Evolutionary conservation across 2,797 vertebrate species (phyloP), one percentile per base, ranked within the genome.

Genomic region (Thalassophryne amazonica): DNA sequence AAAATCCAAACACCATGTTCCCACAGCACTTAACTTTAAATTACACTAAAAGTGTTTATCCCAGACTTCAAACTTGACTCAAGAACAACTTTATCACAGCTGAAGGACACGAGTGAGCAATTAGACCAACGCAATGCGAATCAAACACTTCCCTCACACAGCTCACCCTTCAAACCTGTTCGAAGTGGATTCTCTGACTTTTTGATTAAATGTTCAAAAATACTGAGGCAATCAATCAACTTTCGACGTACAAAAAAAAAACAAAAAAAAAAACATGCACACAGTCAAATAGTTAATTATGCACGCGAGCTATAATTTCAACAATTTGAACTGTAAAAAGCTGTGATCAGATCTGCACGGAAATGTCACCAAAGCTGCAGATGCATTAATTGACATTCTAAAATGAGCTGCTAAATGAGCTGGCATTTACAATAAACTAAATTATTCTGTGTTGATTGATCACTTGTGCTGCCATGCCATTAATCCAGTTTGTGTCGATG

Each of bases 1-100:
- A 89, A 69, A 78, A 52, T 36, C 56, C 56, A 50, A 75, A 78
- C 68, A 60, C 18, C 64, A 73, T 51, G 71, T 62, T 76, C 76
- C 60, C 57, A 17, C 30, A 52, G 65, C 43, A 15, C 52, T 18
- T 24, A 31, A 38, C 57, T 69, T 77, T 65, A 37, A 82, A 77
- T 76, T 41, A 66, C 41, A 42, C 48, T n/a, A 7, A 57, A 51
- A 61, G 47, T 72, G 71, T 86, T 80, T 74, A 69, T 69, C 25
- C 42, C 64, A 59, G 22, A n/a, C 57, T 50, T 73, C 38, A 52
- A 38, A 43, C 17, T 62, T 0, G 11, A 58, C 50, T 38, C 30
- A 18, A 39, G 50, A 54, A 27, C 37, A 62, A 59, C 57, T 76
- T 73, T 2, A 69, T 79, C 67, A 63, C 21, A 28, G 28, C 46